Conservation (phyloP, 2,113 vertebrate genomes). For the Phoenicopterus ruber region DNA sequence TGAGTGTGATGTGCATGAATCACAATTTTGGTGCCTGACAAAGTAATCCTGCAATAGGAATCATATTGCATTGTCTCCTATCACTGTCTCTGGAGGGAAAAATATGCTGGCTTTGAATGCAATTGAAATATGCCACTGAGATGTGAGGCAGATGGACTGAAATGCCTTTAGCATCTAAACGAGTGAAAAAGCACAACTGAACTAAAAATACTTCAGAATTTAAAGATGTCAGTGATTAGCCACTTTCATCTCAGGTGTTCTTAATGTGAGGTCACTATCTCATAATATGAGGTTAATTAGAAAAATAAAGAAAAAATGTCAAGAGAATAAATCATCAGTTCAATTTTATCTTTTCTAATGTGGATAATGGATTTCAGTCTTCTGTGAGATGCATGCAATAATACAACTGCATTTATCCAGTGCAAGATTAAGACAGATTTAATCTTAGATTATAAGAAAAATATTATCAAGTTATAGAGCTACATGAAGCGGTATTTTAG, state of each 20-base stretch:
- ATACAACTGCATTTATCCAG: neutral
- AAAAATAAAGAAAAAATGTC: constrained; percentile 52
- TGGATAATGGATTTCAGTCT: neutral
- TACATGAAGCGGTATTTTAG: neutral
- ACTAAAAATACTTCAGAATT: constrained; percentile 48
- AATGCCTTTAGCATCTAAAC: constrained; percentile 46
- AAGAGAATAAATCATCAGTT: constrained; percentile 16
- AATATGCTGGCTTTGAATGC: neutral
- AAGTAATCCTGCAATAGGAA: constrained; percentile 6
- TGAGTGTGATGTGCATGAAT: neutral
- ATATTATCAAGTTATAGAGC: neutral
- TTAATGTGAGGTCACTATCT: constrained; percentile 26
- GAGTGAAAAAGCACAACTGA: constrained; percentile 9
- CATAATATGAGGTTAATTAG: constrained; percentile 52
- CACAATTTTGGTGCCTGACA: constrained; percentile 21
- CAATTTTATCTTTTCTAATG: constrained; percentile 2
- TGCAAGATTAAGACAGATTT: neutral
- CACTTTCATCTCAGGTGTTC: constrained; percentile 21
- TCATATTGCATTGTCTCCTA: neutral
- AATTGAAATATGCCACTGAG: constrained; percentile 36
- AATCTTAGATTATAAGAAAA: neutral
- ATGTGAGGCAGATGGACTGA: constrained; percentile 42
- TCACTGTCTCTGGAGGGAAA: constrained; percentile 23
- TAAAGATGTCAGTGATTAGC: constrained; percentile 28
- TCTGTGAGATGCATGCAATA: accelerated